A percentile compares a stretch with the other conserved stretches of the same genome.
Conservation (phyloP, 2,888 invertebrate genomes). For the Tetheella fluctuosa region DNA sequence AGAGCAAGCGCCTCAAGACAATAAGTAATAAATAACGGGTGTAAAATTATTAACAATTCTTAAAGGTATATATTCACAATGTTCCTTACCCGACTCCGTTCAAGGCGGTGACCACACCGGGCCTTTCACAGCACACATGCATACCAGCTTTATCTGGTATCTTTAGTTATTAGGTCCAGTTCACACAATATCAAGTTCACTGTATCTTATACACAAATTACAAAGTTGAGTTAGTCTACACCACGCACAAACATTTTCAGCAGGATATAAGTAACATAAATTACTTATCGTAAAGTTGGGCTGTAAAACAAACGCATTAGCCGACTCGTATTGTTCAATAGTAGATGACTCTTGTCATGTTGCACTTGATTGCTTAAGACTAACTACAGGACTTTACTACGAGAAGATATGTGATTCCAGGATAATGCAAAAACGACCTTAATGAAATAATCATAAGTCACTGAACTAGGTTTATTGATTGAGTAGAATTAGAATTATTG, state of each 20-base stretch:
- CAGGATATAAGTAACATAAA: slow-evolving; percentile 44
- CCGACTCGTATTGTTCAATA: slow-evolving; percentile 20
- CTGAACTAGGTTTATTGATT: no score
- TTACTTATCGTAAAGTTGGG: slow-evolving; percentile 28
- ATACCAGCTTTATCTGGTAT: slow-evolving; percentile 65
- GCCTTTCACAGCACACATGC: slow-evolving; percentile 82
- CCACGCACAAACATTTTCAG: slow-evolving; percentile 76
- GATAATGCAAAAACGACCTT: not conserved
- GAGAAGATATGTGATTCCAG: not conserved
- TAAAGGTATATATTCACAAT: slow-evolving; percentile 17
- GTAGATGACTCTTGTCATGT: slow-evolving; percentile 35
- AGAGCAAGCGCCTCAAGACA: no score
- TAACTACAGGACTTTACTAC: slow-evolving; percentile 15
- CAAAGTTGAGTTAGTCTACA: slow-evolving; percentile 61
- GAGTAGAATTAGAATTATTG: no score
- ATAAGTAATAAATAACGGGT: no score
- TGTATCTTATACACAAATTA: slow-evolving; percentile 38
- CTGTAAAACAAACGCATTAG: slow-evolving; percentile 57
- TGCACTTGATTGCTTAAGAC: slow-evolving; percentile 48
- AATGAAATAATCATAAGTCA: no score
- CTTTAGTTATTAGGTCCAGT: slow-evolving; percentile 40
- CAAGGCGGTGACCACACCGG: slow-evolving; percentile 75
- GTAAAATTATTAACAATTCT: no score
- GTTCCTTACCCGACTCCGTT: slow-evolving; percentile 77
- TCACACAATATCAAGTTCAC: slow-evolving; percentile 35